Evolutionary conservation across 2,797 vertebrate genomes (phyloP), one percentile per base, ranked within the genome.

Genomic region (Lutra lutra): DNA sequence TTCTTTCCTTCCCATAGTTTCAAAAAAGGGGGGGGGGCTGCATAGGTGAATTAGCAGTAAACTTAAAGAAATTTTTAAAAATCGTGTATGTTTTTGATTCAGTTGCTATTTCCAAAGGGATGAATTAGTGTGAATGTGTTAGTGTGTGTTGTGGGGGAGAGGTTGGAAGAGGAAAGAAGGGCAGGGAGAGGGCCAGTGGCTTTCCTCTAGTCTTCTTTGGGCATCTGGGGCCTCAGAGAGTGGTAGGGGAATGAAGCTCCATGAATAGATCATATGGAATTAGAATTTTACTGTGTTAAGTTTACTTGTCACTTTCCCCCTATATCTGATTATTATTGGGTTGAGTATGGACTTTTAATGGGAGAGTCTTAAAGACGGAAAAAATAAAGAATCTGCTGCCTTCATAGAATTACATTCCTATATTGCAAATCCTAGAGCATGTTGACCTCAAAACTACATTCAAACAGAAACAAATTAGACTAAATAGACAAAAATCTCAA

Each of bases 391-490:
- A 82, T 60, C 3, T 79, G 21, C 7, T 89, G 32, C 43, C 11
- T 91, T 93, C 23, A 75, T 21, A 35, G 51, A 95, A 64, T 7
- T 73, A 21, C 18, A 75, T 91, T 54, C 35, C 43, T 92, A 27
- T 14, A 78, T 35, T 77, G 46, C 2, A 80, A 89, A 83, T 84
- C 58, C 21, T 94, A 93, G 68, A 83, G n/a, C 5, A 35, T 64
- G 3, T 62, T 58, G 7, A 86, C 43, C 62, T 86, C 20, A 75
- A 79, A 29, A 82, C 8, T 3, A 51, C 51, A 73, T 35, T 72
- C 40, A 95, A 92, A 80, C 32, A 90, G 84, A 96, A 91, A 51
- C 18, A 86, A 91, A 62, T 78, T 82, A 86, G 92, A 89, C n/a
- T 70, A 94, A 35, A 73, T 20, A 83, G 5, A 79, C 3, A 66